Percentiles rank a stretch among this genome's conserved stretches.
These are phyloP conservation scores for Lepidocyrtoides sp. DNA, from an alignment of 2,888 invertebrate species.

Conservation along the genomic window DNA sequence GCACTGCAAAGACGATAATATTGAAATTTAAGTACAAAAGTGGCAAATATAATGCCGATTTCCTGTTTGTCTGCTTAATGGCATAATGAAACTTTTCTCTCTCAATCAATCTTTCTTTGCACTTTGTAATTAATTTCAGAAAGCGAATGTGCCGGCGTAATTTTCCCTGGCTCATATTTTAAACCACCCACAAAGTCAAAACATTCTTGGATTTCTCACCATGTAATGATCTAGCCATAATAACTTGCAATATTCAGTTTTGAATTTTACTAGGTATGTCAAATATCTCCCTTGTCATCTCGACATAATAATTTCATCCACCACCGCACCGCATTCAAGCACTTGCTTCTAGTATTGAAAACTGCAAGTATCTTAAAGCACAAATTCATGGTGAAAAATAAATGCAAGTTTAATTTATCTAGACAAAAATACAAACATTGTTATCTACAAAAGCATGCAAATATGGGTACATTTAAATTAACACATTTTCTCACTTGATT, in stretches of 20 bases:
- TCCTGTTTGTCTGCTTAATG: background rate
- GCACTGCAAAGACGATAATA: background rate
- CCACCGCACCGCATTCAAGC: background rate
- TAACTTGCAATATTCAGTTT: background rate
- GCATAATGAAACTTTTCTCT: background rate
- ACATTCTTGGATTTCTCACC: background rate
- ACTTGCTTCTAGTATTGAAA: background rate
- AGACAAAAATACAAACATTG: no score
- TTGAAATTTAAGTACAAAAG: background rate
- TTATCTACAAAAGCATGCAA: background rate
- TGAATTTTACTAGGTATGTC: slow-evolving; percentile 42
- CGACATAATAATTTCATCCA: background rate
- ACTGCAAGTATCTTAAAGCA: background rate
- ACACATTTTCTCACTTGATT: background rate
- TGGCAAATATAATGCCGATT: background rate
- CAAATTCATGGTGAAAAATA: background rate
- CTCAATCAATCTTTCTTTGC: background rate
- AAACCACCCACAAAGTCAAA: slow-evolving; percentile 10
- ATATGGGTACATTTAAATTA: slow-evolving; percentile 41
- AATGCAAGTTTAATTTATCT: background rate
- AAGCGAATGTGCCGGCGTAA: background rate
- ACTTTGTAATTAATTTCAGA: background rate
- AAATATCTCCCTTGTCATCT: background rate
- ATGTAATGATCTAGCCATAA: no score
- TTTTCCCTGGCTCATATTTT: background rate